phyloP scores from a whole-genome alignment of 2,888 invertebrate species.

The Lissonota sp. region DNA sequence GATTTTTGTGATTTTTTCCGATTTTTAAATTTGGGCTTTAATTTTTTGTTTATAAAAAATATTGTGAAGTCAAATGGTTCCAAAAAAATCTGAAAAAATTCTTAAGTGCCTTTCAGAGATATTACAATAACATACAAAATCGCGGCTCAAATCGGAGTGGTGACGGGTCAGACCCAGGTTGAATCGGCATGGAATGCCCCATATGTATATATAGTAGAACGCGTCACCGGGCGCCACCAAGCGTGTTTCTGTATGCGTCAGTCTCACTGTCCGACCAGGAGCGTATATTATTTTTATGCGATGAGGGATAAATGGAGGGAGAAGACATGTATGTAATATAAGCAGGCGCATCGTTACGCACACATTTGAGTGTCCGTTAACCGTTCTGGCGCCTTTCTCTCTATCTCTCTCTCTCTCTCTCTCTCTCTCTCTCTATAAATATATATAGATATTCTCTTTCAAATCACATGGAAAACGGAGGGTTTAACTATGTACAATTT shows the following conservation, averaged over 20 bases:
- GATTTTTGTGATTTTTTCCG: no score
- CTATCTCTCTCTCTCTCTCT: not conserved
- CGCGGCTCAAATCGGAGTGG: no score
- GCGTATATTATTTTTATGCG: conserved; percentile 58
- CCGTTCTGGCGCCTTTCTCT: not conserved
- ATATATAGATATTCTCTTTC: not conserved
- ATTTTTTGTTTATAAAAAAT: no score
- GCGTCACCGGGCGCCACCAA: conserved; percentile 62
- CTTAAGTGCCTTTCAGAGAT: no score
- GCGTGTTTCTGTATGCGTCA: conserved; percentile 66
- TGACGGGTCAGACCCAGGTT: no score
- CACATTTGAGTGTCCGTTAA: not conserved
- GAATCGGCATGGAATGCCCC: no score
- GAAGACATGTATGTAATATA: conserved; percentile 1
- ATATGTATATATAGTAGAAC: conserved; percentile 42
- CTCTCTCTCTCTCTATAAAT: not conserved
- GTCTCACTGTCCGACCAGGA: conserved; percentile 43
- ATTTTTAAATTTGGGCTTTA: no score
- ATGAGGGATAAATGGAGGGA: not conserved
- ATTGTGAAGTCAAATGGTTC: no score
- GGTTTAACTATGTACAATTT: no score
- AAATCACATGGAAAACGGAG: conserved; percentile 27
- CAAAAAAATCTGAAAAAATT: no score
- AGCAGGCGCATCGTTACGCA: conserved; percentile 5
- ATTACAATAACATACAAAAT: no score